Evolutionary conservation across 2,888 invertebrate genomes (phyloP).

Genomic region (Coleophora deauratella): DNA sequence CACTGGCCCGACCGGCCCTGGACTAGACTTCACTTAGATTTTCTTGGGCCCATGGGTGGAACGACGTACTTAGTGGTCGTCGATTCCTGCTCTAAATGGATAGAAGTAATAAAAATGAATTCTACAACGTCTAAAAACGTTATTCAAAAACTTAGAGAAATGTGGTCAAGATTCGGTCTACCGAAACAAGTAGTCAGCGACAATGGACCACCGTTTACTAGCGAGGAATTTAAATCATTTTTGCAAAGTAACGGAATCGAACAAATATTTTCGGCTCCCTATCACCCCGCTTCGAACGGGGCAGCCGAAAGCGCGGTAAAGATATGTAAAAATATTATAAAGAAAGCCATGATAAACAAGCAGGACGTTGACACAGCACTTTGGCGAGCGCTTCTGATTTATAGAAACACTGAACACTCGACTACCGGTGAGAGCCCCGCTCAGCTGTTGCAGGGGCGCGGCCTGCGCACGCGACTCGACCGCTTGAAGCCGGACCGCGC

Average conservation of each 20-base stretch:
- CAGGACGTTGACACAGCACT: not conserved
- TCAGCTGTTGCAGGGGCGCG: not conserved
- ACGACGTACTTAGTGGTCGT: not conserved
- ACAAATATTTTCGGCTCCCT: not conserved
- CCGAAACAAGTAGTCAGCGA: not conserved
- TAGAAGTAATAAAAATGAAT: not conserved
- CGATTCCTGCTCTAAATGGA: not conserved
- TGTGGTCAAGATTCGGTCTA: not conserved
- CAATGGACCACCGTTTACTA: not conserved
- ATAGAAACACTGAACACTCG: not conserved
- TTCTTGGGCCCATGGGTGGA: not conserved
- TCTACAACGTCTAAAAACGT: not conserved
- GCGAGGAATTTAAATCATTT: not conserved
- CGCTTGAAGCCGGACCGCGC: not conserved
- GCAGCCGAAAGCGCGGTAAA: not conserved
- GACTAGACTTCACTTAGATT: not conserved
- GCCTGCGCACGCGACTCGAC: no score
- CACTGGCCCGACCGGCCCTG: not conserved
- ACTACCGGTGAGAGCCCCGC: not conserved
- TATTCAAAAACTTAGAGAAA: not conserved
- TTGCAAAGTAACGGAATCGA: not conserved
- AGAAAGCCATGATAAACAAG: not conserved
- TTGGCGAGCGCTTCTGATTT: not conserved
- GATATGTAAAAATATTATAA: not conserved
- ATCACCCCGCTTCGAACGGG: not conserved